Evolutionary conservation across 2,113 vertebrate species (phyloP).

Genomic region (Corvus cornix): DNA sequence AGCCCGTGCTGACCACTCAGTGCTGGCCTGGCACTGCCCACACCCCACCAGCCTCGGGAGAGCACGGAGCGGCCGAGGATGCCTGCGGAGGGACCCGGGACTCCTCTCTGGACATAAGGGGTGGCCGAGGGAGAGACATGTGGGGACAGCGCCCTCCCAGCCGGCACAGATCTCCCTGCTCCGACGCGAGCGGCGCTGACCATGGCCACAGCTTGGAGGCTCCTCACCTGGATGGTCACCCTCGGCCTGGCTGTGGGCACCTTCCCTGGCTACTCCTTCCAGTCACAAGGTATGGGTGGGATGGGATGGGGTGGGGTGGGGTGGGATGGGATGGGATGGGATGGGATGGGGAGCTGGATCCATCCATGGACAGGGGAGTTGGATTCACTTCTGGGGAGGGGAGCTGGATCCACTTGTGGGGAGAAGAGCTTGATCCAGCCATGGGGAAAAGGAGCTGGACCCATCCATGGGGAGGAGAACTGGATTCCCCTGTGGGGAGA

Average conservation of each 20-base stretch:
- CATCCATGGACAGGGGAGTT: neutral
- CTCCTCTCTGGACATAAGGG: conserved; percentile 68
- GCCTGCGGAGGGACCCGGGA: conserved; percentile 23
- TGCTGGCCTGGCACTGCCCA: neutral
- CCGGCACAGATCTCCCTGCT: conserved; percentile 73
- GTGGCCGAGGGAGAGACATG: conserved; percentile 87
- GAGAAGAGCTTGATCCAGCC: neutral
- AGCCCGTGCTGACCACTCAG: neutral
- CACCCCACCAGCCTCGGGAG: neutral
- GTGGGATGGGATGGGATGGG: neutral
- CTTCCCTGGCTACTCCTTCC: conserved; percentile 74
- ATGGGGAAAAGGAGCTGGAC: neutral
- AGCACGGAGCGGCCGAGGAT: conserved; percentile 29
- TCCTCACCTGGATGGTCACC: conserved; percentile 83
- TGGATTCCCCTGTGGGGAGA: neutral
- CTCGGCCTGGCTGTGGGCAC: conserved; percentile 74
- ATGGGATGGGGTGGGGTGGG: neutral
- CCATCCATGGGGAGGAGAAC: rapidly evolving
- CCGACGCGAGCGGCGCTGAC: conserved; percentile 79
- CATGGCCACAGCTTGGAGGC: conserved; percentile 91
- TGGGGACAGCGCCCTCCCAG: conserved; percentile 81
- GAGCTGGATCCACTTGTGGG: neutral
- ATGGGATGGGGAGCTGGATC: neutral
- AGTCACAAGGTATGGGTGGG: conserved; percentile 85
- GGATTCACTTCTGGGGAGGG: neutral